Evolutionary conservation across 2,113 vertebrate genomes (phyloP).

Genomic region (Collichthys lucidus): DNA sequence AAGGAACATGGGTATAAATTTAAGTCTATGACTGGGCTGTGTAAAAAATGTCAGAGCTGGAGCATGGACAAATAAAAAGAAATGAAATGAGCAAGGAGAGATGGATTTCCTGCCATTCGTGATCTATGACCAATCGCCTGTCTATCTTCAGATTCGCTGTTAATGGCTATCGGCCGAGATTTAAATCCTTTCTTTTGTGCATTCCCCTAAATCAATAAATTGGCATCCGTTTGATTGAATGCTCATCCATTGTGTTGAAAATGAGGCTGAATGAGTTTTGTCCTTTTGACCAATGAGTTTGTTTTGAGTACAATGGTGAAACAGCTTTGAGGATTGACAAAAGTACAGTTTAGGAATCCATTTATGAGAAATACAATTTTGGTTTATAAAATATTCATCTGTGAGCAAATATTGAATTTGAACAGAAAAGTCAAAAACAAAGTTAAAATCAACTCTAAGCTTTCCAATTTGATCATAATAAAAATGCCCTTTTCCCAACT

Average conservation of each 20-base stretch:
- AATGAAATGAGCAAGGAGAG: slow-evolving; percentile 54
- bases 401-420: slow-evolving; percentile 27
- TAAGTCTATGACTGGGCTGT: slow-evolving; percentile 17
- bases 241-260: slow-evolving; percentile 77
- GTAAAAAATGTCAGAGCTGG: slow-evolving; percentile 37
- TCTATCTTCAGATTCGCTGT: slow-evolving; percentile 78
- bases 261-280: slow-evolving; percentile 73
- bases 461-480: slow-evolving; percentile 62
- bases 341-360: slow-evolving; percentile 42
- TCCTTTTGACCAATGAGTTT: slow-evolving; percentile 73
- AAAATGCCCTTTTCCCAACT: slow-evolving; percentile 76
- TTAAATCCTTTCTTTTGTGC: slow-evolving; percentile 82
- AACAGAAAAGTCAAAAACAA: slow-evolving; percentile 39
- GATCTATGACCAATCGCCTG: slow-evolving; percentile 81
- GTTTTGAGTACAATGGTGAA: slow-evolving; percentile 38
- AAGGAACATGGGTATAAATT: slow-evolving; percentile 4
- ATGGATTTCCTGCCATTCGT: slow-evolving; percentile 83
- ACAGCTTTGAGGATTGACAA: slow-evolving; percentile 25
- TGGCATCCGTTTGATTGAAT: slow-evolving; percentile 81
- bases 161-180: slow-evolving; percentile 79
- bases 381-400: slow-evolving; percentile 31
- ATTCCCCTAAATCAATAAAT: slow-evolving; percentile 81
- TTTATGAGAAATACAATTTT: slow-evolving; percentile 39
- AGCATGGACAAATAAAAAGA: slow-evolving; percentile 55
- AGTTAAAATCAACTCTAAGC: slow-evolving; percentile 14